These are phyloP conservation scores for Drosophila emarginata DNA, from an alignment of 2,888 invertebrate species.

Conservation along the genomic window DNA sequence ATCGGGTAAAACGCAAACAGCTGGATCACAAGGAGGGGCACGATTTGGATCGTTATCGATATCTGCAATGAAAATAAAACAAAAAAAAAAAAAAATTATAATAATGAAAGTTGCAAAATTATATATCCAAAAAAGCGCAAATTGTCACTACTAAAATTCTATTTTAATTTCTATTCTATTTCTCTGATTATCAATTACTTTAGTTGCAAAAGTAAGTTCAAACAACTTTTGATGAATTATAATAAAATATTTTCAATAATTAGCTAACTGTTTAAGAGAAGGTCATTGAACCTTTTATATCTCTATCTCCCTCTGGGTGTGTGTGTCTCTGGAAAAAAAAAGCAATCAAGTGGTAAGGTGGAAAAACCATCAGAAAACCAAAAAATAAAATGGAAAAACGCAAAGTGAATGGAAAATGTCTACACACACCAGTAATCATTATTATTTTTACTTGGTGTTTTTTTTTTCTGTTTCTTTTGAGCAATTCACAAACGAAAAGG, in stretches of 20 bases:
- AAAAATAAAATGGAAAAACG: slow-evolving; percentile 62
- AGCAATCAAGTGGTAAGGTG: slow-evolving; percentile 30
- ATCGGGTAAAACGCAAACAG: slow-evolving; percentile 93
- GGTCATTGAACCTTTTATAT: neutral
- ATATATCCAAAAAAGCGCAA: slow-evolving; percentile 21
- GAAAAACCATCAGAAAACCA: slow-evolving; percentile 5
- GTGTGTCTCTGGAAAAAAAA: slow-evolving; percentile 46
- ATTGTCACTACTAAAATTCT: no score
- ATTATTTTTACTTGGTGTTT: slow-evolving; percentile 51
- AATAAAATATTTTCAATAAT: neutral
- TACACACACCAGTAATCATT: slow-evolving; percentile 35
- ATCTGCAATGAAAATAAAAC: slow-evolving; percentile 84
- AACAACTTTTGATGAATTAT: slow-evolving; percentile 29
- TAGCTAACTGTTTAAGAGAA: slow-evolving; percentile 1
- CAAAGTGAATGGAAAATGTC: slow-evolving; percentile 76
- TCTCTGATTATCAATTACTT: neutral
- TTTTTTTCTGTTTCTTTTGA: slow-evolving; percentile 24
- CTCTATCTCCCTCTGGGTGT: neutral
- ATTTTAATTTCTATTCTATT: slow-evolving; percentile 30
- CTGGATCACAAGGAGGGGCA: slow-evolving; percentile 93
- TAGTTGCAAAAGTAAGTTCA: slow-evolving; percentile 44
- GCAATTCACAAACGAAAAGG: slow-evolving; percentile 39
- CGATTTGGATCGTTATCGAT: slow-evolving; percentile 96
- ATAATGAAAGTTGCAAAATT: slow-evolving; percentile 52
- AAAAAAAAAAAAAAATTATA: neutral